Conservation (phyloP, 2,888 invertebrate genomes). For the Drosophila koepferae region DNA sequence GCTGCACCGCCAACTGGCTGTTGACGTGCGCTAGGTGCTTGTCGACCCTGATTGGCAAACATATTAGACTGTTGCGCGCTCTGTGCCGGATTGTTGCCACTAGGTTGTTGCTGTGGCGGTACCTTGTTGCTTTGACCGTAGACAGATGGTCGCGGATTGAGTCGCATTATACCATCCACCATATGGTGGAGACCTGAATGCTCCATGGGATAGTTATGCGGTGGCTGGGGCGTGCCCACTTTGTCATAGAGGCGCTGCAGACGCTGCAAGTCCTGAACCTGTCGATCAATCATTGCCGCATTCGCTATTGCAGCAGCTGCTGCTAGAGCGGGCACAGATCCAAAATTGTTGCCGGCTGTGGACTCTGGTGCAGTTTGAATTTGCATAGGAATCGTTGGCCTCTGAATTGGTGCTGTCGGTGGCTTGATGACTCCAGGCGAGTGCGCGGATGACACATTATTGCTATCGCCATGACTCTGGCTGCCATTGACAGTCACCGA, state of each 20-base stretch:
- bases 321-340: constrained; percentile 16
- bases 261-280: constrained; percentile 67
- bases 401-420: constrained; percentile 81
- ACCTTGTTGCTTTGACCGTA: constrained; percentile 86
- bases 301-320: constrained; percentile 43
- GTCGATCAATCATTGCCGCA: constrained; percentile 67
- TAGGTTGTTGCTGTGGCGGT: constrained; percentile 46
- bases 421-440: constrained; percentile 81
- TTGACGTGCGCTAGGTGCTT: constrained; percentile 44
- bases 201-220: constrained; percentile 79
- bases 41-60: constrained; percentile 79
- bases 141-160: constrained; percentile 93
- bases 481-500: constrained; percentile 52
- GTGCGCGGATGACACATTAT: constrained; percentile 47
- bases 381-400: constrained; percentile 78
- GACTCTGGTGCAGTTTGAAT: constrained; percentile 50
- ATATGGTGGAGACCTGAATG: constrained; percentile 51
- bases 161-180: constrained; percentile 86
- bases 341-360: constrained; percentile 52
- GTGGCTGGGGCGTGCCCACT: constrained; percentile 46
- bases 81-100: constrained; percentile 65
- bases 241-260: constrained; percentile 74
- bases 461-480: constrained; percentile 42
- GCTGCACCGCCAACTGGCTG: constrained; percentile 61
- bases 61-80: constrained; percentile 60